phyloP scores from a whole-genome alignment of 1,140 invertebrate species.

The Popillia japonica region DNA sequence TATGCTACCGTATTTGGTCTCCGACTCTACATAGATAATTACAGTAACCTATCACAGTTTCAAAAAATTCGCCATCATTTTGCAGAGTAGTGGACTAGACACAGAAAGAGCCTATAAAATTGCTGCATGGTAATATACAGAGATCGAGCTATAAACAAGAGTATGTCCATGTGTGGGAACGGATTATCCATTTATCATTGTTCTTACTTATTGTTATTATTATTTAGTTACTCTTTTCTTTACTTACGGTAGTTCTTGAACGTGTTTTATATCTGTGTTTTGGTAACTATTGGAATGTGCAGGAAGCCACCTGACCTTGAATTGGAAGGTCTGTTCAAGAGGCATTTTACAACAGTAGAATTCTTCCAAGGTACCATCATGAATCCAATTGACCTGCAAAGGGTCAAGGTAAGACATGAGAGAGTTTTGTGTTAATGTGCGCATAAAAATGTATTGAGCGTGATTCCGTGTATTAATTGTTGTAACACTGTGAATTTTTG shows the following conservation, averaged over 20 bases:
- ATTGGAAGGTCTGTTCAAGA: slow-evolving; percentile 98
- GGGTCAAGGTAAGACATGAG: slow-evolving; percentile 90
- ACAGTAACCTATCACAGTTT: not conserved
- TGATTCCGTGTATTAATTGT: not conserved
- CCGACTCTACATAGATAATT: not conserved
- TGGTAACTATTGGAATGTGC: slow-evolving; percentile 62
- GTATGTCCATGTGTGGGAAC: slow-evolving; percentile 24
- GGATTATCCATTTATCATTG: slow-evolving; percentile 17
- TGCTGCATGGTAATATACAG: slow-evolving; percentile 41
- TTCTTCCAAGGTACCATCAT: slow-evolving; percentile 99
- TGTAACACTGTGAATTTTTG: not conserved
- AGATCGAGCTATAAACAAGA: slow-evolving; percentile 19
- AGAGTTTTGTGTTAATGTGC: slow-evolving; percentile 15
- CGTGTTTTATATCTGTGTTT: slow-evolving; percentile 39
- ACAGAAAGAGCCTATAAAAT: slow-evolving; percentile 33
- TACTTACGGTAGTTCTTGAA: slow-evolving; percentile 37
- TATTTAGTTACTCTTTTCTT: slow-evolving; percentile 12
- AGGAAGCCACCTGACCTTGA: slow-evolving; percentile 96
- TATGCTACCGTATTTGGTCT: not conserved
- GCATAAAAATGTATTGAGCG: slow-evolving; percentile 2
- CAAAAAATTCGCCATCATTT: not conserved
- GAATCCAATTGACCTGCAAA: slow-evolving; percentile 98
- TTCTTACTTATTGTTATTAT: slow-evolving; percentile 11
- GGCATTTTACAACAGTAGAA: slow-evolving; percentile 99
- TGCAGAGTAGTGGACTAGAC: slow-evolving; percentile 47